Evolutionary conservation across 2,888 invertebrate genomes (phyloP).

Genomic region (Leptarthrus brevirostris): DNA sequence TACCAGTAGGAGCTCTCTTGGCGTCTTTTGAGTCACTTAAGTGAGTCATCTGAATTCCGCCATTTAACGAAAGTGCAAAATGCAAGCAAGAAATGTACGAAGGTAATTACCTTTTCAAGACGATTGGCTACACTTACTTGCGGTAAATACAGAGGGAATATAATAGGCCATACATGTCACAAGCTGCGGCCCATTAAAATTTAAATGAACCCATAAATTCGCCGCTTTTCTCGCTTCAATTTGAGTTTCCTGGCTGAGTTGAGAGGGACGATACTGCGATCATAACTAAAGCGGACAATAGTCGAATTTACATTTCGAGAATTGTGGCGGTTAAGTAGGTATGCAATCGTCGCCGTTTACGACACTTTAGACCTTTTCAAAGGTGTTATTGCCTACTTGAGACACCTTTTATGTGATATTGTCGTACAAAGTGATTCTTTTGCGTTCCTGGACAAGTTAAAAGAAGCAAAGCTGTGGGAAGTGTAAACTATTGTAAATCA

Average conservation of each 20-base stretch:
- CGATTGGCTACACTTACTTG: conserved; percentile 27
- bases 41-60: conserved; percentile 18
- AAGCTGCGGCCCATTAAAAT: conserved; percentile 33
- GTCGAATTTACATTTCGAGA: conserved; percentile 34
- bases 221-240: conserved; percentile 21
- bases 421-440: conserved; percentile 1
- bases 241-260: background rate
- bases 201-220: conserved; percentile 44
- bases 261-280: conserved; percentile 5
- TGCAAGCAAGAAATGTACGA: conserved; percentile 14
- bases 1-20: background rate
- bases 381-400: conserved; percentile 2
- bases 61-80: background rate
- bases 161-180: conserved; percentile 29
- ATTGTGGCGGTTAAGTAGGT: too few species aligned
- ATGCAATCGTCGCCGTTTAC: background rate
- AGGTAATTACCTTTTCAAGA: conserved; percentile 40
- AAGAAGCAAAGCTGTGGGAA: too few species aligned
- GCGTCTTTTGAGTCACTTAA: background rate
- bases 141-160: background rate
- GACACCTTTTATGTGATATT: background rate
- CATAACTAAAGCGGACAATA: conserved; percentile 26
- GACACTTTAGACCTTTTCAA: conserved; percentile 11
- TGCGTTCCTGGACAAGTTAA: too few species aligned
- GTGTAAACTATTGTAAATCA: too few species aligned